Evolutionary conservation across 2,797 vertebrate species (phyloP), one percentile per base, ranked within the genome.

Genomic region (Myripristis murdjan): DNA sequence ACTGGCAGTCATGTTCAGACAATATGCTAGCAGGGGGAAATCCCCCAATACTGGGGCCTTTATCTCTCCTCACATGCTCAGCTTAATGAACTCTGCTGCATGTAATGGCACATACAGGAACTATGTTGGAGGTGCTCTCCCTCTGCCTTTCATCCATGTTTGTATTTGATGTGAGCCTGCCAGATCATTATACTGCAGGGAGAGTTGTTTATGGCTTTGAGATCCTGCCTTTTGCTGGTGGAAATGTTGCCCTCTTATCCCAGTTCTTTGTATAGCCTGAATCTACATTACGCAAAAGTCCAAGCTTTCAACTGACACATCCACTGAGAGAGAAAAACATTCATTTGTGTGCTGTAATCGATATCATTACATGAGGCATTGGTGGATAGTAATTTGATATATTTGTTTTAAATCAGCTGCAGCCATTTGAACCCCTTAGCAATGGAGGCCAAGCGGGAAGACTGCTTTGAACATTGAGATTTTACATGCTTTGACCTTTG

Each of bases 1-100:
- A 82, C 81, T 43, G 83, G 82, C 80, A 86, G 87, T 94, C 94
- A 60, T 93, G 94, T 94, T 93, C 89, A 93, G 94, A 88, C 94
- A 94, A 80, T 80, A 83, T 64, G 76, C 79, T 76, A 71, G 82
- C 82, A 80, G 81, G 88, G 93, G 91, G 89, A 92, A 95, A 93
- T 89, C 91, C 94, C 95, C 84, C 79, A 63, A 60, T 71, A 52
- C 75, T 56, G 77, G 46, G 73, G 80, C 86, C 87, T 91, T 90
- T 83, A 91, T 89, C 84, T 91, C 76, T 89, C 77, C 75, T 73
- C 86, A 86, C 89, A 87, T 77, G 70, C 83, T 89, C 75, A 77
- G 82, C 83, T 84, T 91, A 91, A 91, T 91, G 87, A 91, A 89
- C 79, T 73, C 73, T 70, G 81, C 79, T 88, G 88, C 90, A 71